Conservation (phyloP, 1,140 invertebrate species). For the Hyles euphorbiae region DNA sequence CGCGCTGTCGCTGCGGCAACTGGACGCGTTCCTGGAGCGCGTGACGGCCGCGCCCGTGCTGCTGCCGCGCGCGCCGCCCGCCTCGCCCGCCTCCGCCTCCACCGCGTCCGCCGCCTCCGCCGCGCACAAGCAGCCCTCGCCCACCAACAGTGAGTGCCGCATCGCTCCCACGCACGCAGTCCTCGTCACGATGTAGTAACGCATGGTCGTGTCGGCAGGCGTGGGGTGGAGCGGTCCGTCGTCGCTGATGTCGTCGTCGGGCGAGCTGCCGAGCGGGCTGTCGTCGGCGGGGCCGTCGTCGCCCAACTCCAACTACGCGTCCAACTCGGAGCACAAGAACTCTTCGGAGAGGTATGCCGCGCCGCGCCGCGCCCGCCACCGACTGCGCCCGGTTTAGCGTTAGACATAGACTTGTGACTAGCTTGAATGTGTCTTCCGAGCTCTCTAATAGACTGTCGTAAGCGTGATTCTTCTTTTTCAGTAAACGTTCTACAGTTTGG, state of each 20-base stretch:
- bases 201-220: conserved; percentile 32
- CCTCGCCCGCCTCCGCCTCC: conserved; percentile 77
- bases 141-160: conserved; percentile 57
- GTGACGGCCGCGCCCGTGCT: conserved; percentile 84
- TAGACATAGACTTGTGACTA: conserved; percentile 1
- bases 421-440: conserved; percentile 19
- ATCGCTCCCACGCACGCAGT: not conserved
- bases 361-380: no score
- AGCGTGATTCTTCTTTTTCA: no score
- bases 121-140: conserved; percentile 43
- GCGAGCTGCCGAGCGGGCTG: conserved; percentile 61
- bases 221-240: conserved; percentile 79
- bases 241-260: conserved; percentile 75
- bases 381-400: no score
- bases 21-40: conserved; percentile 91
- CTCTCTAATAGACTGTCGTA: conserved; percentile 4
- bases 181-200: no score
- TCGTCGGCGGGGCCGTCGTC: conserved; percentile 70
- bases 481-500: no score
- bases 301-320: conserved; percentile 62
- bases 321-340: conserved; percentile 49
- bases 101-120: conserved; percentile 15
- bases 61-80: conserved; percentile 81
- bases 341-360: conserved; percentile 31
- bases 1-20: conserved; percentile 91